Base-by-base conservation (phyloP, 2,888 invertebrate genomes). In the Pammene aurita region DNA sequence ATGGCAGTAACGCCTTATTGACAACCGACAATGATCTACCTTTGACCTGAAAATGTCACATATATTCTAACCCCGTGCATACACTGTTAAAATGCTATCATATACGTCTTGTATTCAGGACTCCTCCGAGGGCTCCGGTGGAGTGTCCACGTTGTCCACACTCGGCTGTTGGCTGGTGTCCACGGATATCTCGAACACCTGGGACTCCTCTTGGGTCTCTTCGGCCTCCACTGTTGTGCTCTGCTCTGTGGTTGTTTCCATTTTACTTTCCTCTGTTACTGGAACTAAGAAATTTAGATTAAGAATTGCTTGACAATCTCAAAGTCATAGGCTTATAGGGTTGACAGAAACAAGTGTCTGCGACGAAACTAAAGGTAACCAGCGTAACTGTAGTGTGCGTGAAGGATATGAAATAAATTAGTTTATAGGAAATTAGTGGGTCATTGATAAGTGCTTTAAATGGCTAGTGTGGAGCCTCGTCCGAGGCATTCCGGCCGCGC, bases 211-310 rank as follows among this genome's bases (percentile, higher is more conserved):
- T 54, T 55, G 70, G 57, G 18, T 65, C 57, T 62, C 73, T 61
- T 64, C 61, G 14, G 55, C 56, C 61, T 67, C 72, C 54, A 58
- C 54, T 13, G 65, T 67, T 48, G 69, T 61, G n/a, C 71, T 71
- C 69, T 70, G 64, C 13, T 77, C 76, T 50, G 66, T 63, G 58
- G 63, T 75, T 48, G 78, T 78, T 10, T 82, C 79, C 72, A 78
- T 73, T 76, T 80, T 82, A 61, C 66, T 81, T 62, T 80, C 78
- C n/a, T 80, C 78, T 71, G 70, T 71, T 69, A 74, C 76, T 80
- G 77, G 55, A 75, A 76, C 10, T n/a, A 35, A 14, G 16, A 41
- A 50, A 11, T 2, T 1, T 41, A 2, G 6, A 11, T 11, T 56
- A 10, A 50, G 5, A 6, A 50, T 16, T 11, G 6, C 11, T n/a